Conservation (phyloP, 2,113 vertebrate genomes). For the Sialia sialis region DNA sequence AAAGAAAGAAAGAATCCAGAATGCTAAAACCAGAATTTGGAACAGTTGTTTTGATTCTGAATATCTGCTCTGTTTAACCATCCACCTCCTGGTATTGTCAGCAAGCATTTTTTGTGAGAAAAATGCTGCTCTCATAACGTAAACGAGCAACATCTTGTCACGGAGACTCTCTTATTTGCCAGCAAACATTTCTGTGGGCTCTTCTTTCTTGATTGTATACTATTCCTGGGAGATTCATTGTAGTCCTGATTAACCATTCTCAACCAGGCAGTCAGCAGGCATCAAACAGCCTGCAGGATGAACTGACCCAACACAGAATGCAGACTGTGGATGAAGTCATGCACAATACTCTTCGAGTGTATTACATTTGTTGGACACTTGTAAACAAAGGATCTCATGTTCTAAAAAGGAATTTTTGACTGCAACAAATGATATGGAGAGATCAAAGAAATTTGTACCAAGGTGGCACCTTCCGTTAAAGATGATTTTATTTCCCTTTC, state of each 20-base stretch:
- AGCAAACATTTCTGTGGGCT: not conserved
- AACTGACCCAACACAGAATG: not conserved
- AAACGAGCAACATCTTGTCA: not conserved
- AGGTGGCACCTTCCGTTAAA: not conserved
- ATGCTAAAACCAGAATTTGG: not conserved
- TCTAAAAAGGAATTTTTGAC: not conserved
- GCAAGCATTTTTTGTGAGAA: not conserved
- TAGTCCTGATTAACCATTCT: not conserved
- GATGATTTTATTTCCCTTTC: not conserved
- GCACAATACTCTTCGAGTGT: too few relatives aligned
- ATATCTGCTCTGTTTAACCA: not conserved
- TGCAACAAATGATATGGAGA: not conserved
- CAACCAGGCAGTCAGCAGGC: not conserved
- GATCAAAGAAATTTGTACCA: not conserved
- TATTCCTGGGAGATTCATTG: not conserved
- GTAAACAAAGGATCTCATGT: not conserved
- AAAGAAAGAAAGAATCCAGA: not conserved
- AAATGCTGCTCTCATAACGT: not conserved
- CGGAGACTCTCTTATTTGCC: not conserved
- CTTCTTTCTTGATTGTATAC: not conserved
- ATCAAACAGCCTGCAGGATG: not conserved
- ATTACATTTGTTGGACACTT: not conserved
- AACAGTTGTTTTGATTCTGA: not conserved
- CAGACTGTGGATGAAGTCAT: not conserved
- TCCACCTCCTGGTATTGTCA: not conserved